phyloP scores from a whole-genome alignment of 37 sponge, comb jelly and placozoan genomes.

The Mnemiopsis leidyi region DNA sequence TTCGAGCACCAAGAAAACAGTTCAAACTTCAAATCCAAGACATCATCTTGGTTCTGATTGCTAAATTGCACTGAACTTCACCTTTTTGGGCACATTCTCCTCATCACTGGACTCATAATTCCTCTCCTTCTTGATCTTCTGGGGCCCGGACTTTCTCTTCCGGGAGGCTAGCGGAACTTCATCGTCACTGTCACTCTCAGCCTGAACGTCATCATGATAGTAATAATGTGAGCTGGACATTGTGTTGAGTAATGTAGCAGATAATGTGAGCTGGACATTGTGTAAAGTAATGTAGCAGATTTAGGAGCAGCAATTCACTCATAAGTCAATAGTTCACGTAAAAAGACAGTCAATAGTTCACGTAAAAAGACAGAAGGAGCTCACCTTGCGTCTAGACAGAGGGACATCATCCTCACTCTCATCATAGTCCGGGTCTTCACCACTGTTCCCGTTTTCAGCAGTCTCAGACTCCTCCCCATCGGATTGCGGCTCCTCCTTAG shows the following conservation, averaged over 20 bases:
- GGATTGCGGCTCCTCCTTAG: background rate
- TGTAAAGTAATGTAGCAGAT: too few relatives aligned
- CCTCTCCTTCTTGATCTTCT: conserved; percentile 27
- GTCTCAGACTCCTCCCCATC: background rate
- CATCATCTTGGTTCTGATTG: too few relatives aligned
- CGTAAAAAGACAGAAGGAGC: too few relatives aligned
- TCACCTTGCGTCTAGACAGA: conserved; percentile 34
- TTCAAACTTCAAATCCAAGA: too few relatives aligned
- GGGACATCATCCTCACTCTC: conserved; percentile 65
- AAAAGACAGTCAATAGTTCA: too few relatives aligned
- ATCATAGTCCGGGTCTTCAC: conserved; percentile 7
- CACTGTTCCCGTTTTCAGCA: background rate
- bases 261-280: too few relatives aligned
- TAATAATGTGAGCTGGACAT: too few relatives aligned
- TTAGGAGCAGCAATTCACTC: background rate
- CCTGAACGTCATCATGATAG: too few relatives aligned
- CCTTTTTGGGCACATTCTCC: conserved; percentile 7
- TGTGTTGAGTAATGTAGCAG: too few relatives aligned
- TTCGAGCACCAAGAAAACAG: too few relatives aligned
- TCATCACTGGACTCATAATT: conserved; percentile 35
- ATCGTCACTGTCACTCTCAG: conserved; percentile 56
- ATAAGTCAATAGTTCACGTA: background rate
- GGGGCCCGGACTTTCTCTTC: background rate
- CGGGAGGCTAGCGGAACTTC: conserved; percentile 60
- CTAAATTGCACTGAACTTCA: too few relatives aligned